These are phyloP conservation scores for Scaptodrosophila latifasciaeformis DNA, from an alignment of 2,888 invertebrate species.

Conservation along the genomic window DNA sequence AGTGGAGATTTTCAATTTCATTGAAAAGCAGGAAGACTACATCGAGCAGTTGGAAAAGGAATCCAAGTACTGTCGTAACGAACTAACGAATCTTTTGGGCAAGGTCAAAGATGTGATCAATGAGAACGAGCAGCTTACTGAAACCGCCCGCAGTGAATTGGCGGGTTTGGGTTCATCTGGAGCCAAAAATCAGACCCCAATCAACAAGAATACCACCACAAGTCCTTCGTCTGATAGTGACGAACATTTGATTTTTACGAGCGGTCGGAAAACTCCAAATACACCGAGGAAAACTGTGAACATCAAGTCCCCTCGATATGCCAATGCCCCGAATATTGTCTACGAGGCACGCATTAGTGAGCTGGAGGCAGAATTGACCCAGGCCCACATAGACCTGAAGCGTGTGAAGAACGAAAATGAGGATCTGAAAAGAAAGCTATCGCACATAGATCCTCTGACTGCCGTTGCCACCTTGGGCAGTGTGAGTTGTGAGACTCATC, in stretches of 20 bases:
- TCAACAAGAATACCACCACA: slow-evolving; percentile 43
- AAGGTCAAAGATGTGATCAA: slow-evolving; percentile 91
- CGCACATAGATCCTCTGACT: slow-evolving; percentile 53
- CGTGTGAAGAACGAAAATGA: slow-evolving; percentile 83
- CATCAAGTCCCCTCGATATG: slow-evolving; percentile 70
- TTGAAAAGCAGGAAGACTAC: slow-evolving; percentile 90
- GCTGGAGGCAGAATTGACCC: slow-evolving; percentile 87
- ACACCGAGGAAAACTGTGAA: slow-evolving; percentile 49
- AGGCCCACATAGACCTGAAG: slow-evolving; percentile 84
- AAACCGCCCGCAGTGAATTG: slow-evolving; percentile 83
- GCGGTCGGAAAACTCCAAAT: slow-evolving; percentile 35
- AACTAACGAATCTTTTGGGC: slow-evolving; percentile 83
- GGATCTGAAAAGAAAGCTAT: slow-evolving; percentile 73
- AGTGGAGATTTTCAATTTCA: slow-evolving; percentile 85
- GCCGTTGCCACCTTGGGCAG: slow-evolving; percentile 62
- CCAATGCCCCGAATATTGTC: slow-evolving; percentile 87
- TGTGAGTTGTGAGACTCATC: slow-evolving; percentile 77
- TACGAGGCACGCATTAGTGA: slow-evolving; percentile 90
- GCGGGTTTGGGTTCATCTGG: slow-evolving; percentile 77
- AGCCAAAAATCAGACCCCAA: slow-evolving; percentile 14
- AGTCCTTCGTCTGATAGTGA: slow-evolving; percentile 78
- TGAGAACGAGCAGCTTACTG: slow-evolving; percentile 88
- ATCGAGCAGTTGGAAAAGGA: slow-evolving; percentile 90
- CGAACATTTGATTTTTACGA: slow-evolving; percentile 52
- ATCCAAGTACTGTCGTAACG: slow-evolving; percentile 88